Base-by-base conservation (phyloP, 2,888 invertebrate genomes). In the Ophion costatus region DNA sequence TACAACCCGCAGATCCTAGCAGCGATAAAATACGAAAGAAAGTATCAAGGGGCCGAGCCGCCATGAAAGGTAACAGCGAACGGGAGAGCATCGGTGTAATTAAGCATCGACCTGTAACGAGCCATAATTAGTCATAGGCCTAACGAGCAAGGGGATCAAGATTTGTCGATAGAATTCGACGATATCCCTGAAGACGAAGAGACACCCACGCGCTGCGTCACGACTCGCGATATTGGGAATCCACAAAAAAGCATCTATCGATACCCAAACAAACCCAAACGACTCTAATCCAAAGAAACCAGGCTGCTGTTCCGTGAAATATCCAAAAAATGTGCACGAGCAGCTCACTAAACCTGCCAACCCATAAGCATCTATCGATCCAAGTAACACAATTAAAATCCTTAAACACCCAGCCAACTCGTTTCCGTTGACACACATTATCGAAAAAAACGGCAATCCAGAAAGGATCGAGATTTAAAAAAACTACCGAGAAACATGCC, bases 101-200 rank as follows among this genome's bases (percentile, higher is more conserved):
- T 92, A 92, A 91, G 91, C 90, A 91, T 91, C 91, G 91, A 91
- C 90, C 92, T 90, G 91, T 92, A 92, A 92, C 92, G 90, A 91
- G 90, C 89, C 86, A 90, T 91, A 92, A 92, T 92, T 92, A 92
- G 92, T 92, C 91, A 92, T 92, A 91, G 90, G 75, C 89, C 88
- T 91, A 92, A 91, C 91, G 90, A 90, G 90, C 89, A 66, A 64
- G 64, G 83, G 87, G 86, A 89, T 89, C 88, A 89, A 88, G 90
- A 91, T 92, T 90, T 88, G 87, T 89, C 90, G 92, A 91, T 90
- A 88, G 87, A 67, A 89, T 84, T 80, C 75, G 67, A 77, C 78
- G 90, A 91, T 91, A 91, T 87, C 83, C 78, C n/a, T 45, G 57
- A 61, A 61, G 75, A 67, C 63, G 67, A 69, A 84, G 82, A 88